Evolutionary conservation across 2,113 vertebrate genomes (phyloP).

Genomic region (Lutjanus erythropterus): DNA sequence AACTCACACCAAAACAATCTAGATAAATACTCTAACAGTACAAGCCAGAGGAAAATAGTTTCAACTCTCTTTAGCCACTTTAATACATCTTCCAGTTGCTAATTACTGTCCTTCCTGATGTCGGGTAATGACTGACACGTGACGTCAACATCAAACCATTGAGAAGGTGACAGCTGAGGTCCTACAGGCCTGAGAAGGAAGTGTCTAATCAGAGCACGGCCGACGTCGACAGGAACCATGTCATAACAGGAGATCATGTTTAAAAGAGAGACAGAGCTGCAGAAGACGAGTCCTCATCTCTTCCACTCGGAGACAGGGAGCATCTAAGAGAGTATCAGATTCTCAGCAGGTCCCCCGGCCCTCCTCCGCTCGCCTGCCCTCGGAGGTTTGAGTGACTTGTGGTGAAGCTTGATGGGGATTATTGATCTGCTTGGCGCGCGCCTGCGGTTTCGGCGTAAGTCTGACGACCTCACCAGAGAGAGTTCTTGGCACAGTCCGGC

Average conservation of each 20-base stretch:
- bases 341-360: conserved; percentile 54
- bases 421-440: conserved; percentile 83
- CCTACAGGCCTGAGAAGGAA: conserved; percentile 60
- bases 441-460: conserved; percentile 81
- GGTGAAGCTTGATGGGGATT: conserved; percentile 82
- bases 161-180: conserved; percentile 47
- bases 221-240: conserved; percentile 39
- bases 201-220: conserved; percentile 59
- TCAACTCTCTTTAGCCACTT: background rate
- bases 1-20: no score
- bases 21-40: no score
- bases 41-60: no score
- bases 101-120: background rate
- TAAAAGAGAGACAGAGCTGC: conserved; percentile 66
- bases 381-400: conserved; percentile 80
- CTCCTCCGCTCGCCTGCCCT: conserved; percentile 58
- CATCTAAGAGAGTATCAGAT: conserved; percentile 72
- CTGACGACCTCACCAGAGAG: conserved; percentile 84
- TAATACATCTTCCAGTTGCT: background rate
- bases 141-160: conserved; percentile 29
- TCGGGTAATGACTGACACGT: conserved; percentile 27
- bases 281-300: conserved; percentile 63
- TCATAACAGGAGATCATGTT: conserved; percentile 72
- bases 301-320: conserved; percentile 62
- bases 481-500: conserved; percentile 62